phyloP scores from a whole-genome alignment of 2,888 invertebrate genomes.

The Sipha maydis region DNA sequence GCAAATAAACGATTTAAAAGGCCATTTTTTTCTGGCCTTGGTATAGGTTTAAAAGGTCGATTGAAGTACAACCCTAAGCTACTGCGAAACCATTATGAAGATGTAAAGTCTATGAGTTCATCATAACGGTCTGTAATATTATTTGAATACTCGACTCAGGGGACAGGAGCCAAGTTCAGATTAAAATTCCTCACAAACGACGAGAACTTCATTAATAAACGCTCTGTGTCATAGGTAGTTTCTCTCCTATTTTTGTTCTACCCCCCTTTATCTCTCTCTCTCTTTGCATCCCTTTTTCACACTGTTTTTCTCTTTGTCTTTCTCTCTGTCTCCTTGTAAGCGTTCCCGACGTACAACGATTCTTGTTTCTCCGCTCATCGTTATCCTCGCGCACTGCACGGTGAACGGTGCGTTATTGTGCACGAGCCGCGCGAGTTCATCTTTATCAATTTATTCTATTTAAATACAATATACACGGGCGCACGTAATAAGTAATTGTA shows the following conservation, averaged over 20 bases:
- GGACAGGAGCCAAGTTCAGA: slow-evolving; percentile 28
- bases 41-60: too few species aligned
- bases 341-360: too few species aligned
- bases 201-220: slow-evolving; percentile 45
- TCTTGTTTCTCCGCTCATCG: too few species aligned
- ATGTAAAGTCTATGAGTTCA: too few species aligned
- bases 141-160: slow-evolving; percentile 20
- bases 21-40: too few species aligned
- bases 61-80: too few species aligned
- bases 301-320: background rate
- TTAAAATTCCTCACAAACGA: slow-evolving; percentile 43
- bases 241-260: background rate
- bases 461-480: background rate
- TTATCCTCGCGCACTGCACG: too few species aligned
- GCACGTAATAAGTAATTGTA: background rate
- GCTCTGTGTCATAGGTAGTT: background rate
- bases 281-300: background rate
- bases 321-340: background rate
- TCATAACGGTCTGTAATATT: background rate
- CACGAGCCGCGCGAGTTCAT: too few species aligned
- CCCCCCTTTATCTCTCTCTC: background rate
- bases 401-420: too few species aligned
- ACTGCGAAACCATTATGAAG: too few species aligned
- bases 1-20: too few species aligned
- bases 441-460: background rate